Base-by-base conservation (phyloP, 1,140 invertebrate genomes). In the Tetramorium simillimum region DNA sequence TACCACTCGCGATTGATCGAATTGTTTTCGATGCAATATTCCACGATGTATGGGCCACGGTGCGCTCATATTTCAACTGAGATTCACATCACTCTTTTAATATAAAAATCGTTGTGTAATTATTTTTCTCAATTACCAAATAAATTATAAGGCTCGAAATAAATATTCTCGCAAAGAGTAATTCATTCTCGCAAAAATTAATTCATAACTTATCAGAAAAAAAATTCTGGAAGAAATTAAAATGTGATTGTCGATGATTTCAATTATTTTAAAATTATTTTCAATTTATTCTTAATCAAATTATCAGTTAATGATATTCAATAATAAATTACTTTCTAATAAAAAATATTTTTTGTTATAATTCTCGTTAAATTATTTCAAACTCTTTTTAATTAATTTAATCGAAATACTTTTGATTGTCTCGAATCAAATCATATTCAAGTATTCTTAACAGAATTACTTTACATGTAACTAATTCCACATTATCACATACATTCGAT, bases 41-140 rank as follows among this genome's bases (percentile, higher is more conserved):
- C 97, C 96, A 87, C 96, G 96, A 90, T 96, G 95, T 85, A 97
- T 96, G 69, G 97, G 96, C 97, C 97, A 97, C 92, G 97, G 97
- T 91, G 96, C 96, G 85, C 93, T 94, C 92, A 93, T 93, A 73
- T 65, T 89, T 86, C 40, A 56, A 28, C 0, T 53, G 3, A 21
- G 10, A 67, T 37, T 62, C 46, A 76, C 84, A 89, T 65, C 65
- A 87, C 28, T 28, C 5, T 18, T 49, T 53, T 33, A 9, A 63
- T 77, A 37, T 21, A 0, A 65, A 85, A 37, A 53, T 37, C 14
- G 3, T 73, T 43, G 14, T 40, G n/a, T 40, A 28, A 72, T 73
- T 60, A 73, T 21, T 49, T n/a, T 72, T 43, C 5, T 58, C 7
- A 28, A 53, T 69, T 81, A 21, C 1, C 28, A 14, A 28, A 43